Base-by-base conservation (phyloP, 2,113 vertebrate species). In the Callipepla californica region DNA sequence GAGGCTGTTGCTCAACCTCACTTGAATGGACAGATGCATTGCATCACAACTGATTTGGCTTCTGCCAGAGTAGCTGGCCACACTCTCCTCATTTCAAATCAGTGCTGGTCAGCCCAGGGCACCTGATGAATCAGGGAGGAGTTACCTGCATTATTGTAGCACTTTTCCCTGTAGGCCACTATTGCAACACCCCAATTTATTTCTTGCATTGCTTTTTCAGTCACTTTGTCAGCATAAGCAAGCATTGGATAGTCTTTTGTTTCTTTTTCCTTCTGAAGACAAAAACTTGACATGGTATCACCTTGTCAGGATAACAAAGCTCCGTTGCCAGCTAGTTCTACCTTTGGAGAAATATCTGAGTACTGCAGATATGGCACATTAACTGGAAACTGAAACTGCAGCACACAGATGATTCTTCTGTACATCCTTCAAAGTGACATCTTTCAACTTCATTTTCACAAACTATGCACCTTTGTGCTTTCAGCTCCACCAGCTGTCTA, bases 1-100 rank as follows among this genome's bases (percentile, higher is more conserved):
- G 32, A 47, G 30, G 28, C 19, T 93, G 17, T 55, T 1, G 0
- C 9, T 16, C 48, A 82, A 13, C 26, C 57, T 91, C 62, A 45
- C 30, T 17, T 34, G 5, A 50, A 86, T 51, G 17, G 30, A 50
- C 13, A 18, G 32, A 75, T 18, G n/a, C 38, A 34, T 44, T 18
- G 19, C 38, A 34, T 44, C 53, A 78, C 3, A n/a, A 3, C 4
- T 0, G 0, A n/a, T 5, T 12, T 48, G 25, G 47, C 17, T 75
- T 74, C 44, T 89, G n/a, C 8, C 44, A 69, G 25, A 78, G 50
- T 26, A 63, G 44, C 23, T 55, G 55, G 19, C 34, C 8, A 14
- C 19, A 36, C 11, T 50, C 28, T 28, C 26, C 20, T 62, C 75
- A 8, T 59, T 21, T 68, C 28, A 74, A 36, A 57, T 61, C 15